These are phyloP conservation scores for Bostrychus sinensis DNA, from an alignment of 2,113 vertebrate species.

Conservation along the genomic window DNA sequence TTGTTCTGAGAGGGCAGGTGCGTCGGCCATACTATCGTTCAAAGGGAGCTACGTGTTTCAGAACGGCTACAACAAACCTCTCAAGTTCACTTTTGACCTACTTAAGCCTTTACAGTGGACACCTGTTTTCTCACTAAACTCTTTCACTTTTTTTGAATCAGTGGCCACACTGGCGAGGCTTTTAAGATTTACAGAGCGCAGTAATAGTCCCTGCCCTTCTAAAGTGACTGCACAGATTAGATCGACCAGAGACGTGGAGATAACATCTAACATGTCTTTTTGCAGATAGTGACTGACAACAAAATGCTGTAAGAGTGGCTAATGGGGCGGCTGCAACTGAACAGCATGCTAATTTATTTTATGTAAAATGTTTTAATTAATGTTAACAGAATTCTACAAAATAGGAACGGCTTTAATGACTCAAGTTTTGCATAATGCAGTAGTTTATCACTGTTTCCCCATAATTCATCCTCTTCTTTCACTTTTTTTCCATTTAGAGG, in stretches of 20 bases:
- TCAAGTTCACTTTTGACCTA: slow-evolving; percentile 32
- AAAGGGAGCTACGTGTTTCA: slow-evolving; percentile 8
- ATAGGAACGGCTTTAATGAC: slow-evolving; percentile 1
- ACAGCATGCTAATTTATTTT: slow-evolving; percentile 5
- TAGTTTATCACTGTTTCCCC: neutral
- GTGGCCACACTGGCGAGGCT: slow-evolving; percentile 1
- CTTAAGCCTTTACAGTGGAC: slow-evolving; percentile 9
- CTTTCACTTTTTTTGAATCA: neutral
- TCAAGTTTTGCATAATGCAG: slow-evolving; percentile 7
- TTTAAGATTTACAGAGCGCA: slow-evolving; percentile 5
- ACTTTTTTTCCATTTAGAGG: too few species aligned
- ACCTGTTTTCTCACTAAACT: neutral
- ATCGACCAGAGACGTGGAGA: too few species aligned
- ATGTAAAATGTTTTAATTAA: neutral
- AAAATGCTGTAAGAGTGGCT: slow-evolving; percentile 2
- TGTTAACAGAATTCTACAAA: neutral
- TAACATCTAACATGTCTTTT: slow-evolving; percentile 34
- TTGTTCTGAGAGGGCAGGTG: slow-evolving; percentile 7
- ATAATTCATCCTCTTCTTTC: neutral
- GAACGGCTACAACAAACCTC: slow-evolving; percentile 6
- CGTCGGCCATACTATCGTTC: slow-evolving; percentile 4
- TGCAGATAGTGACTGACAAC: slow-evolving; percentile 27
- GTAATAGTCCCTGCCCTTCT: neutral
- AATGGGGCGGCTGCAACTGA: neutral
- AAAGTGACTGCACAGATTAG: slow-evolving; percentile 38